phyloP scores from a whole-genome alignment of 2,888 invertebrate genomes.

The Clusia tigrina region DNA sequence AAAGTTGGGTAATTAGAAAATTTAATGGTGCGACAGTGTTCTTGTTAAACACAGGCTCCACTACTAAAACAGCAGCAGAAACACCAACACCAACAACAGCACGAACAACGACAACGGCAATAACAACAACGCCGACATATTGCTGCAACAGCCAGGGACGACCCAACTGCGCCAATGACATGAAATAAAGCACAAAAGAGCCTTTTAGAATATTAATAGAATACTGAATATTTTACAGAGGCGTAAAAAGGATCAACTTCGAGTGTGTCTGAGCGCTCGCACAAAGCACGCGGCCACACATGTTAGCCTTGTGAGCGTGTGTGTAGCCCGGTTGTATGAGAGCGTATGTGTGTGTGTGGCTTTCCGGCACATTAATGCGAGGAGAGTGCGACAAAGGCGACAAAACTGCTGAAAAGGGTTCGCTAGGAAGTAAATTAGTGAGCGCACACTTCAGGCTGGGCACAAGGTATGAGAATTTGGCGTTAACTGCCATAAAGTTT shows the following conservation, averaged over 20 bases:
- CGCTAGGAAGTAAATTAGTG: slow-evolving; percentile 4
- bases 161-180: slow-evolving; percentile 45
- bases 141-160: neutral
- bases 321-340: too few relatives aligned
- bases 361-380: slow-evolving; percentile 6
- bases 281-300: neutral
- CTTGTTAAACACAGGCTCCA: slow-evolving; percentile 11
- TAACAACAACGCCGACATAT: neutral
- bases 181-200: slow-evolving; percentile 51
- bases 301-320: neutral
- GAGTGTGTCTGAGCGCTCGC: neutral
- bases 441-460: too few relatives aligned
- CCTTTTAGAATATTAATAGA: slow-evolving; percentile 59
- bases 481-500: too few relatives aligned
- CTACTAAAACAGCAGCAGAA: too few relatives aligned
- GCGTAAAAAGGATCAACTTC: neutral
- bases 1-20: slow-evolving; percentile 34
- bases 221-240: slow-evolving; percentile 47
- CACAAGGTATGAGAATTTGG: too few relatives aligned
- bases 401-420: neutral
- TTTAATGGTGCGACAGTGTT: slow-evolving; percentile 31
- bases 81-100: too few relatives aligned
- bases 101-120: neutral
- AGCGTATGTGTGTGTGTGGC: neutral
- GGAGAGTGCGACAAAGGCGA: slow-evolving; percentile 7